Percentiles rank a stretch among this genome's conserved stretches.
These are phyloP conservation scores for Crypturellus undulatus DNA, from an alignment of 2,113 vertebrate genomes.

Conservation along the genomic window DNA sequence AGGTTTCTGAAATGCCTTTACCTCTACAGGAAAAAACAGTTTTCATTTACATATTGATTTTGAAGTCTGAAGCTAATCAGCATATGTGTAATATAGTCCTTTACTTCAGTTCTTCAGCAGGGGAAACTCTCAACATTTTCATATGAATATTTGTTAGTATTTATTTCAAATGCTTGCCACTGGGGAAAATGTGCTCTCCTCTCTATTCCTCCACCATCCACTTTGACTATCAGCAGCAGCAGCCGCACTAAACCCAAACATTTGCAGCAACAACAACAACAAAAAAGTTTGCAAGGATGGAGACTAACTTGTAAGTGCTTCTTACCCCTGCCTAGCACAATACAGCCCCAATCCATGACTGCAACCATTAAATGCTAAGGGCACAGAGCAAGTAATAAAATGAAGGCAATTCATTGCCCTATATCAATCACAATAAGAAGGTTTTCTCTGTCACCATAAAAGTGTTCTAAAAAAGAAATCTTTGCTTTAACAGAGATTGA, in stretches of 20 bases:
- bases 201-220: not conserved
- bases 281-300: not conserved
- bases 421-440: conserved; percentile 5
- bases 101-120: not conserved
- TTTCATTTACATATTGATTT: not conserved
- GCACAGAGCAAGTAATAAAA: not conserved
- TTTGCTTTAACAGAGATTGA: conserved; percentile 6
- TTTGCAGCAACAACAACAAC: not conserved
- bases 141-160: conserved; percentile 6
- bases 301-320: not conserved
- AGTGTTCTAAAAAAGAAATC: conserved; percentile 10
- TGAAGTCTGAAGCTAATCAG: not conserved
- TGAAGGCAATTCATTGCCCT: not conserved
- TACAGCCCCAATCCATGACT: not conserved
- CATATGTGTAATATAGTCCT: not conserved
- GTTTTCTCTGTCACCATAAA: conserved; percentile 1
- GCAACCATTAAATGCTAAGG: not conserved
- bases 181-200: not conserved
- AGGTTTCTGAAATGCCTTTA: not conserved
- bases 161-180: not conserved
- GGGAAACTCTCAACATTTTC: not conserved
- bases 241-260: not conserved
- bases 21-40: not conserved
- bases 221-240: not conserved
- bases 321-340: not conserved